Conservation (phyloP, 2,888 invertebrate genomes). For the Loripinus fragilis region DNA sequence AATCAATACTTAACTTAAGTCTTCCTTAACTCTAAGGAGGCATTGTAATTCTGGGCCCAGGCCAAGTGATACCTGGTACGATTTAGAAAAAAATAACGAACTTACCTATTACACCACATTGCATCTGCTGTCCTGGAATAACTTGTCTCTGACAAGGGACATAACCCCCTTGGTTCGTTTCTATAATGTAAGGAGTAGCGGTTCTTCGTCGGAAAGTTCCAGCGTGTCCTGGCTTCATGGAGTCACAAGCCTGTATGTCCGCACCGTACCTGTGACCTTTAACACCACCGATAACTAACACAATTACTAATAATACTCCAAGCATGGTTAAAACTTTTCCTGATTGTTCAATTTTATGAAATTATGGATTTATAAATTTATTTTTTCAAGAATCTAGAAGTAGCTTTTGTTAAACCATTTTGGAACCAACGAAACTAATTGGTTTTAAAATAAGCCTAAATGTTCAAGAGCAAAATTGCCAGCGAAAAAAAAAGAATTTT, state of each 20-base stretch:
- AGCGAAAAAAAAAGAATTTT: too few species aligned
- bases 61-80: too few species aligned
- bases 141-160: slow-evolving; percentile 46
- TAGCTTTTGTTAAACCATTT: too few species aligned
- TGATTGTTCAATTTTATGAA: too few species aligned
- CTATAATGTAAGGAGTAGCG: slow-evolving; percentile 46
- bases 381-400: too few species aligned
- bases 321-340: slow-evolving; percentile 13
- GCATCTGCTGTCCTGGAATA: slow-evolving; percentile 27
- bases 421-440: too few species aligned
- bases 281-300: not conserved
- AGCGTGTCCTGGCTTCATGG: slow-evolving; percentile 57
- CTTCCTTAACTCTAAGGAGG: too few species aligned
- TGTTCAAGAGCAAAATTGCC: too few species aligned
- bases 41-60: too few species aligned
- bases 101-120: slow-evolving; percentile 59
- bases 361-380: too few species aligned
- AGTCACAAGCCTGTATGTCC: slow-evolving; percentile 52
- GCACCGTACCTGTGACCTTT: slow-evolving; percentile 54
- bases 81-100: not conserved
- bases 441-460: too few species aligned
- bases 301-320: not conserved
- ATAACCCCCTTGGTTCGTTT: slow-evolving; percentile 51
- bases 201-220: slow-evolving; percentile 38
- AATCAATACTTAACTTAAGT: too few species aligned